A percentile compares a stretch with the other conserved stretches of the same genome.
Conservation (phyloP, 2,888 invertebrate species). For the Athripsodes cinereus region DNA sequence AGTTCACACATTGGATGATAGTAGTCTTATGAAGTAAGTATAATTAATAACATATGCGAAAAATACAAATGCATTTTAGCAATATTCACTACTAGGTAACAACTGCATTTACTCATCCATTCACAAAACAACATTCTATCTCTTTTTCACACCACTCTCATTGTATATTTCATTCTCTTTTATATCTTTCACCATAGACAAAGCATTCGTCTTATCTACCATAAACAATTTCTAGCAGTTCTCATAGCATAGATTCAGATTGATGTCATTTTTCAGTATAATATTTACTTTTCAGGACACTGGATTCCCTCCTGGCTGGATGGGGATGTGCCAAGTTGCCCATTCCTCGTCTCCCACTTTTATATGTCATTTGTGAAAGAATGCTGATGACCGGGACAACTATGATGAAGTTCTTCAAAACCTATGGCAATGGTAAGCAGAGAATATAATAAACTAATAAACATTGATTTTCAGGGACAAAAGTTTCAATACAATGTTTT, state of each 20-base stretch:
- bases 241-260: background rate
- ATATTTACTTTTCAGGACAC: conserved; percentile 6
- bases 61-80: too few species aligned
- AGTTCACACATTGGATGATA: conserved; percentile 15
- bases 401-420: conserved; percentile 19
- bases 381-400: conserved; percentile 17
- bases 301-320: conserved; percentile 21
- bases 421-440: conserved; percentile 17
- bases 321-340: conserved; percentile 17
- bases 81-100: too few species aligned
- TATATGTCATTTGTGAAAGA: conserved; percentile 19
- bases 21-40: conserved; percentile 20
- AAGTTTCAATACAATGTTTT: background rate
- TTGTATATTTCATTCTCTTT: too few species aligned
- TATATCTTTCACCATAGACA: too few species aligned
- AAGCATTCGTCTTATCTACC: too few species aligned
- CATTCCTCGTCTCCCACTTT: conserved; percentile 13
- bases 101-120: too few species aligned
- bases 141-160: too few species aligned
- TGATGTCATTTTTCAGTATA: background rate
- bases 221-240: background rate
- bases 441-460: too few species aligned
- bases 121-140: too few species aligned
- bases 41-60: too few species aligned
- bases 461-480: background rate